A percentile compares a stretch with the other conserved stretches of the same genome.
Conservation (phyloP, 2,888 invertebrate genomes). For the Baccha elongata region DNA sequence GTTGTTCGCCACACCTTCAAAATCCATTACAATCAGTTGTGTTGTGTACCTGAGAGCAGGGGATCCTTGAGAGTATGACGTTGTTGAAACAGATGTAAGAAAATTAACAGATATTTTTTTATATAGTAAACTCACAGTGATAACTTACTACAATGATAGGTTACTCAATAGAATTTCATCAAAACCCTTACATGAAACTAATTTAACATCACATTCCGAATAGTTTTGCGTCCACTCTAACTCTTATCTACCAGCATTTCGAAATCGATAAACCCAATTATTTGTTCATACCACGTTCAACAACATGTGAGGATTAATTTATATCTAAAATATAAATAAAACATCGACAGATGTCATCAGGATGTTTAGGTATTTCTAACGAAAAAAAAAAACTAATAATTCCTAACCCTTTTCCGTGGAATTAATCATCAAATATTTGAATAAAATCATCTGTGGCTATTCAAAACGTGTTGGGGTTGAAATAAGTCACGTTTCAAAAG, state of each 20-base stretch:
- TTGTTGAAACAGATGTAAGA: too few species aligned
- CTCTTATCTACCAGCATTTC: background rate
- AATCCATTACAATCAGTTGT: too few species aligned
- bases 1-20: too few species aligned
- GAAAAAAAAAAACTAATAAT: background rate
- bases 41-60: too few species aligned
- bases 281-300: slow-evolving; percentile 9
- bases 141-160: too few species aligned
- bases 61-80: too few species aligned
- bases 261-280: slow-evolving; percentile 22
- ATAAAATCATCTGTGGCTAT: background rate
- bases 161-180: too few species aligned
- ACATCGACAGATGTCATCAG: slow-evolving; percentile 14
- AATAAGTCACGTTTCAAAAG: slow-evolving; percentile 20
- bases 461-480: background rate
- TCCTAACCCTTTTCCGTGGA: slow-evolving; percentile 20
- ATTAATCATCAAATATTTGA: slow-evolving; percentile 10
- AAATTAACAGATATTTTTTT: too few species aligned
- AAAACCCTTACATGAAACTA: too few species aligned
- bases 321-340: background rate
- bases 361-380: slow-evolving; percentile 26
- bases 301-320: background rate
- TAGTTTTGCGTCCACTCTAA: background rate
- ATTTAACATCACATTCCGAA: too few species aligned
- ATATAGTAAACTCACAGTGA: too few species aligned